Evolutionary conservation across 2,797 vertebrate species (phyloP).

Genomic region (Lophius americanus): DNA sequence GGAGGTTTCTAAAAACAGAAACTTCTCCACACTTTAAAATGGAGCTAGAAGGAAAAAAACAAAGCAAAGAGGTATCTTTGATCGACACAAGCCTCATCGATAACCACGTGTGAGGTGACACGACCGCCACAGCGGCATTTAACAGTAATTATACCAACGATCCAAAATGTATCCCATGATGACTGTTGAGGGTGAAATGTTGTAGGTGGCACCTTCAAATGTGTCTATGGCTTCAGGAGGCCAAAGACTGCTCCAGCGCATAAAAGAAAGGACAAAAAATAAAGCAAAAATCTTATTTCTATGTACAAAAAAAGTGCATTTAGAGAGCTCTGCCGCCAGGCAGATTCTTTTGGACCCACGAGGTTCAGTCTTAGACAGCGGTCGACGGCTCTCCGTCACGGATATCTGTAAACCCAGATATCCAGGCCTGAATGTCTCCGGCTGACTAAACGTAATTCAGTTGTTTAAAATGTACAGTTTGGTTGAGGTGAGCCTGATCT

Average conservation of each 20-base stretch:
- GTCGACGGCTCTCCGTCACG: constrained; percentile 36
- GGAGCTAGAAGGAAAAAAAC: not conserved
- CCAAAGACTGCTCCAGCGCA: constrained; percentile 51
- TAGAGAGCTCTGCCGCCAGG: constrained; percentile 69
- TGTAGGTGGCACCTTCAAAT: constrained; percentile 35
- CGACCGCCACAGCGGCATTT: not conserved
- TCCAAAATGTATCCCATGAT: constrained; percentile 1
- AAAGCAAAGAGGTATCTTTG: too few relatives aligned
- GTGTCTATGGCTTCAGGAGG: constrained; percentile 44
- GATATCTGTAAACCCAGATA: constrained; percentile 53
- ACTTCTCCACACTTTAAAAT: not conserved
- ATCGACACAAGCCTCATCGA: constrained; percentile 1
- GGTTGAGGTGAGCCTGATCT: constrained; percentile 39
- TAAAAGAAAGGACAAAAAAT: constrained; percentile 61
- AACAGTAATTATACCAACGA: constrained; percentile 15
- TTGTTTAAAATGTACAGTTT: constrained; percentile 52
- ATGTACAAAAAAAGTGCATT: constrained; percentile 81
- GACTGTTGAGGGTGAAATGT: constrained; percentile 43
- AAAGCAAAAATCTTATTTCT: constrained; percentile 55
- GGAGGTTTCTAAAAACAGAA: not conserved
- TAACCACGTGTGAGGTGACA: not conserved
- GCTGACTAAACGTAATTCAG: constrained; percentile 64
- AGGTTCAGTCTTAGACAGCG: constrained; percentile 55
- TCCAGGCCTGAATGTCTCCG: constrained; percentile 42
- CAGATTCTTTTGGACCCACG: constrained; percentile 57